Evolutionary conservation across 2,113 vertebrate species (phyloP).

Genomic region (Cygnus buccinator): DNA sequence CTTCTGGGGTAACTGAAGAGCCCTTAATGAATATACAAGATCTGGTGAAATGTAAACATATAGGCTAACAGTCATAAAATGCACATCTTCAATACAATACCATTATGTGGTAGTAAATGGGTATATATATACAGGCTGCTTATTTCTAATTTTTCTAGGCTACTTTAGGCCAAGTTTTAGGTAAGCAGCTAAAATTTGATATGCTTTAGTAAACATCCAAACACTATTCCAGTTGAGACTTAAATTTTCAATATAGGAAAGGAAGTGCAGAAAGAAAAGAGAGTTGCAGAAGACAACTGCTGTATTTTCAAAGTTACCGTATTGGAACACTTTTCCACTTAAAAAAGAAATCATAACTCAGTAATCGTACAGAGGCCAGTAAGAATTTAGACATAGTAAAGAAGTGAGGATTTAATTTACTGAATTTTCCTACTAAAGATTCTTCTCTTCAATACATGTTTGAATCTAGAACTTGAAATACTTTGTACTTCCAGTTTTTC

Average conservation of each 20-base stretch:
- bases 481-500: not conserved
- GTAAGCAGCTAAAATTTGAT: not conserved
- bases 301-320: not conserved
- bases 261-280: not conserved
- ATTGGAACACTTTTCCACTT: not conserved
- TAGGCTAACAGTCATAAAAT: not conserved
- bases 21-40: not conserved
- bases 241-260: not conserved
- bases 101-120: not conserved
- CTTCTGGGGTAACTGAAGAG: not conserved
- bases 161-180: not conserved
- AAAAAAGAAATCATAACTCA: not conserved
- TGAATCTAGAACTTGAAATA: not conserved
- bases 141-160: not conserved
- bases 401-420: rapidly evolving
- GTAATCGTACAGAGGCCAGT: not conserved
- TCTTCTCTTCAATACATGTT: not conserved
- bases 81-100: not conserved
- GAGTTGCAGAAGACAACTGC: not conserved
- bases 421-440: not conserved
- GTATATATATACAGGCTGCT: not conserved
- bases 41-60: not conserved
- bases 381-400: not conserved
- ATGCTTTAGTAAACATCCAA: not conserved
- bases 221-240: not conserved